A percentile compares a stretch with the other conserved stretches of the same genome.
These are phyloP conservation scores for Lumbricus terrestris DNA, from an alignment of 2,888 invertebrate species.

Conservation along the genomic window DNA sequence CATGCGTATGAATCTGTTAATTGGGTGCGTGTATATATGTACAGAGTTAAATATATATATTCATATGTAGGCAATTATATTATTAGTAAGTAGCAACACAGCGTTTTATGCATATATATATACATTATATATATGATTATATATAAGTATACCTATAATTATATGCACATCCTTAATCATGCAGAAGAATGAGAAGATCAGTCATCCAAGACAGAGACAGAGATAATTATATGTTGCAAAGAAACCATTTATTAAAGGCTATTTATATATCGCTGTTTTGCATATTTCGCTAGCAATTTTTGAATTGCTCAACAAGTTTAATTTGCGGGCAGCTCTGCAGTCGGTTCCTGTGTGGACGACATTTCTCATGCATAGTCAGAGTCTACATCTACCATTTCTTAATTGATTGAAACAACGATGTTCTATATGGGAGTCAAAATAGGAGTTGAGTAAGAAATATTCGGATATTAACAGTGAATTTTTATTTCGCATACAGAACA, in stretches of 20 bases:
- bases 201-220: no score
- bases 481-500: background rate
- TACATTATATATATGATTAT: background rate
- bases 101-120: no score
- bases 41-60: background rate
- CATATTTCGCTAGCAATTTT: background rate
- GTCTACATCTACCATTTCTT: background rate
- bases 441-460: background rate
- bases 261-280: background rate
- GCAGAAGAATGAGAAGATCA: no score
- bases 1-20: background rate
- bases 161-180: no score
- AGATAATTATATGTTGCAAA: no score
- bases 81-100: no score
- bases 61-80: no score
- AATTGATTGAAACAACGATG: background rate
- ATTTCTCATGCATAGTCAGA: background rate
- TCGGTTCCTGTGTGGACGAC: background rate
- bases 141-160: no score
- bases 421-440: background rate
- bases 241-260: background rate
- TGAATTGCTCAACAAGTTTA: no score
- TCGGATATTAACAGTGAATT: background rate
- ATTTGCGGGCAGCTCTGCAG: background rate
- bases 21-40: background rate